These are phyloP conservation scores for Beris morrisii DNA, from an alignment of 2,888 invertebrate genomes.

Conservation along the genomic window DNA sequence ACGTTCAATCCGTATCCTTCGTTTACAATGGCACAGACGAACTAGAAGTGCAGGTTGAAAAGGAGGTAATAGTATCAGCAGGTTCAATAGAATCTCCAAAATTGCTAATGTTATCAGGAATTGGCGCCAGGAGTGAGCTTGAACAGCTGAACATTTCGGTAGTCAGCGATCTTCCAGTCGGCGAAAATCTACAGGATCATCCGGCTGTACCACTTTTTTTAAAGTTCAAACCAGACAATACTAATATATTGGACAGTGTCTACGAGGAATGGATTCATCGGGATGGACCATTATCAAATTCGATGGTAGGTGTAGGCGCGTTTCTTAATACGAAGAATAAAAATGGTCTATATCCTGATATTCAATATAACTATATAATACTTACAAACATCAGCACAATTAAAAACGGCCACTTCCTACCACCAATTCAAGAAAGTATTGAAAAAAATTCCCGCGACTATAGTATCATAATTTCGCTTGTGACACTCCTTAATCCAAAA, in stretches of 20 bases:
- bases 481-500: neutral
- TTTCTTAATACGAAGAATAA: conserved; percentile 56
- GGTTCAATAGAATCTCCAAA: conserved; percentile 47
- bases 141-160: conserved; percentile 40
- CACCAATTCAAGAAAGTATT: neutral
- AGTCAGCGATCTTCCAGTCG: conserved; percentile 58
- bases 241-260: conserved; percentile 37
- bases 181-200: conserved; percentile 79
- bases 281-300: conserved; percentile 45
- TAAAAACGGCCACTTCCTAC: neutral
- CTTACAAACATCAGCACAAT: neutral
- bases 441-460: neutral
- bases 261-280: conserved; percentile 53
- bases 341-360: conserved; percentile 56
- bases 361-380: conserved; percentile 48
- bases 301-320: conserved; percentile 53
- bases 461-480: conserved; percentile 47
- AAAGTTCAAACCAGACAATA: conserved; percentile 35
- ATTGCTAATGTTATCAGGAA: conserved; percentile 46
- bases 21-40: conserved; percentile 22
- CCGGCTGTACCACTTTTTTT: conserved; percentile 59
- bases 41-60: conserved; percentile 39
- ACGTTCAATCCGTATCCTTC: conserved; percentile 29
- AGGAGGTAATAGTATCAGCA: conserved; percentile 46
- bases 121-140: conserved; percentile 44